Evolutionary conservation across 2,113 vertebrate species (phyloP), one percentile per base, ranked within the genome.

Genomic region (Apaloderma vittatum): DNA sequence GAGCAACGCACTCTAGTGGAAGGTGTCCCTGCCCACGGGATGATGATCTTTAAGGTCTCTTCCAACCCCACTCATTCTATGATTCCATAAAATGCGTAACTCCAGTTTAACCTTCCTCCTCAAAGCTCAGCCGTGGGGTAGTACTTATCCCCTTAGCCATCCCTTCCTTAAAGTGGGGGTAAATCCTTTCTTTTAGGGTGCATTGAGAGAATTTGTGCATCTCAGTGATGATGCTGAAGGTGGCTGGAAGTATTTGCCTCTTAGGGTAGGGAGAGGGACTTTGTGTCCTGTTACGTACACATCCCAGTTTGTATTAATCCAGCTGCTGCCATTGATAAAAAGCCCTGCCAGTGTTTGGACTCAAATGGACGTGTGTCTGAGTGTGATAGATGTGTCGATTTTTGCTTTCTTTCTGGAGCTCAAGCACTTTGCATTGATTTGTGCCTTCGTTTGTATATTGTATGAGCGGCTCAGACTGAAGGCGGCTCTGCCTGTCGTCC

Each of bases 401-500:
- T 96, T 97, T 94, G 78, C 58, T 84, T 80, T 88, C 72, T 87
- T 96, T 82, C 80, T 91, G 93, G 65, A 49, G 76, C 74, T 97
- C 90, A 91, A 92, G 89, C 93, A 79, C 94, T 97, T 95, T 97
- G 97, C 97, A 97, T 96, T 96, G 97, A 98, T 98, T 98, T 96
- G 97, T 95, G 97, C 87, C 96, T 97, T 95, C 4, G 10, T 96
- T 96, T 97, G 96, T 96, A 62, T 94, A 92, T 89, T 90, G 97
- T 96, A 57, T 40, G 96, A 97, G 96, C 11, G 27, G 88, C 94
- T 94, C 17, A 88, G 94, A 63, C 85, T 92, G 95, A 94, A 90
- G 86, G 94, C 84, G 65, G 95, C 88, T 73, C 63, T 91, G 90
- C 94, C 94, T 20, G 7, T 98, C 78, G 16, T 98, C 95, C 97